A percentile compares a stretch with the other conserved stretches of the same genome.
These are phyloP conservation scores for Caenorhabditis sinica DNA, from an alignment of 2,888 invertebrate species.

Conservation along the genomic window DNA sequence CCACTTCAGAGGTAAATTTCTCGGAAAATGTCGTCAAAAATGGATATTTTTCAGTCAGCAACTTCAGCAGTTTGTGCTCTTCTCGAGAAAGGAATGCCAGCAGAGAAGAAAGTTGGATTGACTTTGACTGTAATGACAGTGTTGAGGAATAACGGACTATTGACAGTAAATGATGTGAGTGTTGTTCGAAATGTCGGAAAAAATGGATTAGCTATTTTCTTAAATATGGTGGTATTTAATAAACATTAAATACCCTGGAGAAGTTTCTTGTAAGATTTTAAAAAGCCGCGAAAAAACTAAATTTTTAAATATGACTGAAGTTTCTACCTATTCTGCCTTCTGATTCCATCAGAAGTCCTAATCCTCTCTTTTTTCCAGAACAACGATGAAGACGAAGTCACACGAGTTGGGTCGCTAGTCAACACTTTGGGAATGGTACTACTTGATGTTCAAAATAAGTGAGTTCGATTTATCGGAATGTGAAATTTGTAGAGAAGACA, in stretches of 20 bases:
- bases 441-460: constrained; percentile 72
- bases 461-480: constrained; percentile 51
- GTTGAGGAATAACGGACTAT: constrained; percentile 62
- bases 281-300: no score
- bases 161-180: constrained; percentile 67
- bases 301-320: no score
- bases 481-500: constrained; percentile 2
- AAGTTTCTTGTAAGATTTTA: no score
- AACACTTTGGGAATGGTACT: constrained; percentile 71
- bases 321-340: no score
- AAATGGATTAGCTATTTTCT: no score
- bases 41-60: constrained; percentile 81
- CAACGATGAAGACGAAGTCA: constrained; percentile 70
- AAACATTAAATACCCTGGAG: no score
- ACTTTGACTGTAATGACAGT: constrained; percentile 79
- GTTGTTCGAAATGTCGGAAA: not conserved
- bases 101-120: constrained; percentile 85
- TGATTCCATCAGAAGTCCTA: no score
- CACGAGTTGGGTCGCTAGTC: constrained; percentile 68
- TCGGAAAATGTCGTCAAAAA: no score
- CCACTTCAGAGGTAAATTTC: constrained; percentile 68
- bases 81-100: constrained; percentile 87
- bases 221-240: no score
- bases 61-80: constrained; percentile 86
- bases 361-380: constrained; percentile 53